Base-by-base conservation (phyloP, 2,797 vertebrate genomes). In the Oceanodroma leucorhoa region DNA sequence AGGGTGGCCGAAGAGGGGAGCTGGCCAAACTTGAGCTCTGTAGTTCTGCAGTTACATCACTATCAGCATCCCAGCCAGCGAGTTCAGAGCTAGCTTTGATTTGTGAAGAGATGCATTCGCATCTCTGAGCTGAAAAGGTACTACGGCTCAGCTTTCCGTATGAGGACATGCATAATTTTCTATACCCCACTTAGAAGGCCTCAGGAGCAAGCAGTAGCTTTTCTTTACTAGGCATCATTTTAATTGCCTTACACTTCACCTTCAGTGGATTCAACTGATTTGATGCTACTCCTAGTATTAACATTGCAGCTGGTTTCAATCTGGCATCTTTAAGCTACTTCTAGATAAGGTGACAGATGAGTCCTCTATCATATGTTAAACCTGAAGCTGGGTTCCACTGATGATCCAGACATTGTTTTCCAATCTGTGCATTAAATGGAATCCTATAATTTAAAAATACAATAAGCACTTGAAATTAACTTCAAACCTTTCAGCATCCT, bases 401-500 rank as follows among this genome's bases (percentile, higher is more conserved):
- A 36, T 48, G 43, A 77, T 24, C 20, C 77, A 75, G 61, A 30
- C 8, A 53, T 2, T 20, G 1, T 46, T 67, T 87, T 77, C 30
- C 30, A 69, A n/a, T 0, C 5, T 34, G 8, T 6, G 20, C 0
- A 0, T 43, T 66, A 87, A 69, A 64, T 24, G 23, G 29, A 91
- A 81, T 34, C 3, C 7, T 43, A 11, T 13, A 70, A 66, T 65
- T 69, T 23, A 69, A 94, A 80, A 80, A 51, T 30, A 46, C 1
- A 64, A 3, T 16, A 58, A 84, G 12, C 15, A 41, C 27, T 50
- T 88, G 34, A 83, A 85, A 81, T 40, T n/a, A 69, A 50, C 19
- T 89, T 73, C 26, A 77, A 36, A 53, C 4, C 3, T 75, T 83
- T 86, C 30, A 22, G 5, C 17, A 24, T 6, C 15, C 32, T 62